phyloP scores from a whole-genome alignment of 64 coral and sea anemone species.

The Dendronephthya gigantea region DNA sequence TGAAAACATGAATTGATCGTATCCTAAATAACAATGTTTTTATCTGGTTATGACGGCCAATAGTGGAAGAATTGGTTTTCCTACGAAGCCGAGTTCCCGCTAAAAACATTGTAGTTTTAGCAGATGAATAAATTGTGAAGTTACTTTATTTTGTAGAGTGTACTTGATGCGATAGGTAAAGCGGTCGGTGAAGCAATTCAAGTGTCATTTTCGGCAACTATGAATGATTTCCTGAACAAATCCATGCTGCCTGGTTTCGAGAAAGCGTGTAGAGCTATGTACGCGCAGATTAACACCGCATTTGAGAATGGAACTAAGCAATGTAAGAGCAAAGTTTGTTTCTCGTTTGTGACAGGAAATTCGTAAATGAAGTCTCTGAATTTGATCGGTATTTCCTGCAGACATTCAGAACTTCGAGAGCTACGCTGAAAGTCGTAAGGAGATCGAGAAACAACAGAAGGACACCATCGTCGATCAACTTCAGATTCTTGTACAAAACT shows the following conservation, averaged over 20 bases:
- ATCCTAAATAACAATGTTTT: too few species aligned
- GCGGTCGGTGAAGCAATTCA: slow-evolving; percentile 65
- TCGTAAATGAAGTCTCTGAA: not conserved
- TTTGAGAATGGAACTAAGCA: slow-evolving; percentile 91
- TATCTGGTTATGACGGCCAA: too few species aligned
- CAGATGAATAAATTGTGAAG: not conserved
- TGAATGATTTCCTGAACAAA: slow-evolving; percentile 63
- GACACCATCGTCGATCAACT: slow-evolving; percentile 69
- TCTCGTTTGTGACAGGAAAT: not conserved
- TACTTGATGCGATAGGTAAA: slow-evolving; percentile 78
- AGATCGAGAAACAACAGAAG: slow-evolving; percentile 44
- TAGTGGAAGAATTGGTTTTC: too few species aligned
- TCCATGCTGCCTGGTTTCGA: slow-evolving; percentile 80
- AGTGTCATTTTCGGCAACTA: slow-evolving; percentile 51
- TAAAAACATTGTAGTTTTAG: too few species aligned
- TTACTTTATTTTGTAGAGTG: slow-evolving; percentile 12
- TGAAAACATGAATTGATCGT: not conserved
- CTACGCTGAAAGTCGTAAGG: slow-evolving; percentile 39
- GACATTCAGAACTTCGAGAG: slow-evolving; percentile 66
- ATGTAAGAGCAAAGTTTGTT: slow-evolving; percentile 46
- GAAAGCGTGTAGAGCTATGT: slow-evolving; percentile 71
- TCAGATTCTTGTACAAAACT: slow-evolving; percentile 48
- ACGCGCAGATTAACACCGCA: slow-evolving; percentile 73
- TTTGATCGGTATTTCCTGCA: slow-evolving; percentile 1
- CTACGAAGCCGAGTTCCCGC: too few species aligned